Conservation (phyloP, 2,888 invertebrate genomes). For the Pomacea canaliculata region DNA sequence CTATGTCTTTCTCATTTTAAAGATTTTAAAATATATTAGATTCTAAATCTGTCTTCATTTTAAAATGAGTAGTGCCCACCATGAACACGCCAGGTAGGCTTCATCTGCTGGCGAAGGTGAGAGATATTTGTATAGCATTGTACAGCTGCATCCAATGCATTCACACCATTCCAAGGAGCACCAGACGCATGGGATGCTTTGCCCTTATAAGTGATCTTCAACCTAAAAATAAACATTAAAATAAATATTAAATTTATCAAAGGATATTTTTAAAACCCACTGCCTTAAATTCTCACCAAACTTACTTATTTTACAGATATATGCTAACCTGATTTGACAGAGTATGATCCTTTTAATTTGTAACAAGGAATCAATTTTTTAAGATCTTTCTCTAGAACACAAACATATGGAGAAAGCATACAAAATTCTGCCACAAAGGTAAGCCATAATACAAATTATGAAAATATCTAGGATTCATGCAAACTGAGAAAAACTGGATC, state of each 20-base stretch:
- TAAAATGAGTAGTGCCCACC: constrained; percentile 42
- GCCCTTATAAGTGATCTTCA: constrained; percentile 48
- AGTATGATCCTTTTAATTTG: too few species aligned
- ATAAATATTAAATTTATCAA: neutral
- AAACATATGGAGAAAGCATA: too few species aligned
- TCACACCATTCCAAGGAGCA: constrained; percentile 67
- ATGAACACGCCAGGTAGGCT: constrained; percentile 66
- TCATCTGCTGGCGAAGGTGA: constrained; percentile 68
- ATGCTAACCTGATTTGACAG: neutral
- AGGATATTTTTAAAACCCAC: neutral
- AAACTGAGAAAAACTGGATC: too few species aligned
- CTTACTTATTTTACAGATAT: neutral
- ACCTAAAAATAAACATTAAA: constrained; percentile 34
- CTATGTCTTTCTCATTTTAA: too few species aligned
- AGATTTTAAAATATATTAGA: too few species aligned
- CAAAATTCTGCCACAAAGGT: too few species aligned
- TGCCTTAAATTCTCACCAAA: neutral
- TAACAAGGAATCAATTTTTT: too few species aligned
- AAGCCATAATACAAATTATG: too few species aligned
- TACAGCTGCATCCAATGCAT: constrained; percentile 70
- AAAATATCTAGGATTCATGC: too few species aligned
- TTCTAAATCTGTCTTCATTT: too few species aligned
- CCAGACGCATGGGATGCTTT: constrained; percentile 54
- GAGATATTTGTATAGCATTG: constrained; percentile 66
- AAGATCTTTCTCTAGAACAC: too few species aligned